Evolutionary conservation across 2,113 vertebrate species (phyloP), one percentile per base, ranked within the genome.

Genomic region (Ptilorrhoa leucosticta): DNA sequence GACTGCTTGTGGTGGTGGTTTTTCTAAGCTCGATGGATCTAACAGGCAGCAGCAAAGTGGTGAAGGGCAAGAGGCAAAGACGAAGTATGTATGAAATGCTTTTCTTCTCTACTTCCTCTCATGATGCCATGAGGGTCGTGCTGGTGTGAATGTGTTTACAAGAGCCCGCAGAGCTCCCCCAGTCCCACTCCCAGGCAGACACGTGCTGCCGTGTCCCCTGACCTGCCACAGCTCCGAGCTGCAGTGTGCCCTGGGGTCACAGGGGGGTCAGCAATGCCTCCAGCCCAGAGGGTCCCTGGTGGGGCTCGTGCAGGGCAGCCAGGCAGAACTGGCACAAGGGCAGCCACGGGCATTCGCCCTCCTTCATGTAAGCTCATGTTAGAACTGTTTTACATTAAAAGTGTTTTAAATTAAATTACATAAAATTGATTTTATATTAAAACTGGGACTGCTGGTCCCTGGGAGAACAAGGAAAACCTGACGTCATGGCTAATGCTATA

Each of bases 11-110:
- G 92, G 98, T 98, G 98, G 98, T 98, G 98, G 95, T 99, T 98
- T 98, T 99, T 98, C 98, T 99, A 96, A 99, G 98, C 98, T 98
- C 98, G 92, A 98, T 98, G 98, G 99, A 99, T 98, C 98, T 99
- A 89, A 91, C 97, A 45, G 97, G 98, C 81, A 98, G 98, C 98
- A 98, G 98, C 97, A 99, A 98, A 96, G 97, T 98, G 89, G 97
- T 97, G 97, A 99, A 98, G 98, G 98, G 98, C 94, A 99, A 99
- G 97, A 98, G 99, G 96, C 99, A 99, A 96, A 98, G 98, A 98
- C 98, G 99, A 97, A 99, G 99, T 99, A 98, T 98, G 99, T 99
- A 98, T 89, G 89, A 95, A 76, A 93, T 0, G 7, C 60, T 87
- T 94, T 96, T 94, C 96, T 80, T 96, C 89, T 89, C 80, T 66